Evolutionary conservation across 2,797 vertebrate genomes (phyloP).

Genomic region (Siniperca undulata): DNA sequence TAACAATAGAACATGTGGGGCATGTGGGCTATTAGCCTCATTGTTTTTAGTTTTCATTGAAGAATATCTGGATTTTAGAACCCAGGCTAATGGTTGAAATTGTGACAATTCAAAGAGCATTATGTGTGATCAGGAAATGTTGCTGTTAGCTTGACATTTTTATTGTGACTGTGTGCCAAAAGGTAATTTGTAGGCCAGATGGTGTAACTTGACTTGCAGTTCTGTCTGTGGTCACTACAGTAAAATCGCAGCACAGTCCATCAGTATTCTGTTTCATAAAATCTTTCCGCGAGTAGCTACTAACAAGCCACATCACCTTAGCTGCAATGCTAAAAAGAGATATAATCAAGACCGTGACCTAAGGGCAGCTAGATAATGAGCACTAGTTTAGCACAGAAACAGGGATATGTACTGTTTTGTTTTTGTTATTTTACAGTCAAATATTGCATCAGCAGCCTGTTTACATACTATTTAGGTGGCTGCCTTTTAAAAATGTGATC

Average conservation of each 20-base stretch:
- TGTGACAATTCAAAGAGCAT: neutral
- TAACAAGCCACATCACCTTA: neutral
- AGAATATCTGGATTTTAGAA: neutral
- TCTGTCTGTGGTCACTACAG: neutral
- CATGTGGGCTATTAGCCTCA: neutral
- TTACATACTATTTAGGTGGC: neutral
- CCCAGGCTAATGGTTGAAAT: neutral
- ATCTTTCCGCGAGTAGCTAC: neutral
- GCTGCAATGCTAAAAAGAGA: constrained; percentile 2
- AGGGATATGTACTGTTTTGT: neutral
- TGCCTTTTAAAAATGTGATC: neutral
- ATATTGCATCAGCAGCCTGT: neutral
- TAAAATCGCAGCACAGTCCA: neutral
- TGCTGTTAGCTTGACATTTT: neutral
- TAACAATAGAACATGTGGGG: neutral
- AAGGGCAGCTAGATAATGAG: neutral
- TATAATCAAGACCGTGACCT: neutral
- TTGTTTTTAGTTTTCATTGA: neutral
- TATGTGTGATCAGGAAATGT: neutral
- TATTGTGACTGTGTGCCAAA: neutral
- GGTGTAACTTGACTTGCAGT: neutral
- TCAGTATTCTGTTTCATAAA: neutral
- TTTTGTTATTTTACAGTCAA: neutral
- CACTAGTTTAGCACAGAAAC: neutral
- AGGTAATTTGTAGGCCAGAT: neutral